Conservation (phyloP, 2,797 vertebrate genomes). For the Anniella stebbinsi region DNA sequence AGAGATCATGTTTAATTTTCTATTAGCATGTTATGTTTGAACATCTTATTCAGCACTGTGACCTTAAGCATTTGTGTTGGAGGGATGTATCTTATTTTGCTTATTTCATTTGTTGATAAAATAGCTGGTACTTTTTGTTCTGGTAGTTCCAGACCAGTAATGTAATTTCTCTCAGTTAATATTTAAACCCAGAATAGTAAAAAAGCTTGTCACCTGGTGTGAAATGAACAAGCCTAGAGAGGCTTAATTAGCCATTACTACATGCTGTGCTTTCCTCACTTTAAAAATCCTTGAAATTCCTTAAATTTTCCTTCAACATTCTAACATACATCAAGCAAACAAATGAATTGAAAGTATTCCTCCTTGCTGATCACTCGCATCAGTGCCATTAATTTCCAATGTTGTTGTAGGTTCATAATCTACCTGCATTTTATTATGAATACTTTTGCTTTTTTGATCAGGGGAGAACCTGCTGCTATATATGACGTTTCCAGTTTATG, state of each 20-base stretch:
- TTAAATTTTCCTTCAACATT: background rate
- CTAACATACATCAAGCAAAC: background rate
- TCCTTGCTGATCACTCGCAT: background rate
- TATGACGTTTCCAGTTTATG: no score
- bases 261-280: background rate
- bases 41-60: no score
- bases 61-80: background rate
- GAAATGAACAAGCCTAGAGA: background rate
- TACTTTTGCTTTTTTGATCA: no score
- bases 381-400: background rate
- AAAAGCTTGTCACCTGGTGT: background rate
- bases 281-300: background rate
- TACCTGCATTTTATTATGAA: no score
- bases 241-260: background rate
- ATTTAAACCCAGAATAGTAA: background rate
- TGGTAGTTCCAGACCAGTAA: background rate
- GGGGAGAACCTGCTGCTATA: no score
- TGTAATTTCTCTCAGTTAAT: background rate
- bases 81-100: background rate
- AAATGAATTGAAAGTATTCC: background rate
- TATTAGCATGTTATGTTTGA: no score
- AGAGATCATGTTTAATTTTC: no score
- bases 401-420: background rate
- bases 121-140: background rate
- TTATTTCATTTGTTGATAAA: background rate